Percentiles rank a stretch among this genome's conserved stretches.
These are phyloP conservation scores for Cantharis lateralis DNA, from an alignment of 2,888 invertebrate species.

Conservation along the genomic window DNA sequence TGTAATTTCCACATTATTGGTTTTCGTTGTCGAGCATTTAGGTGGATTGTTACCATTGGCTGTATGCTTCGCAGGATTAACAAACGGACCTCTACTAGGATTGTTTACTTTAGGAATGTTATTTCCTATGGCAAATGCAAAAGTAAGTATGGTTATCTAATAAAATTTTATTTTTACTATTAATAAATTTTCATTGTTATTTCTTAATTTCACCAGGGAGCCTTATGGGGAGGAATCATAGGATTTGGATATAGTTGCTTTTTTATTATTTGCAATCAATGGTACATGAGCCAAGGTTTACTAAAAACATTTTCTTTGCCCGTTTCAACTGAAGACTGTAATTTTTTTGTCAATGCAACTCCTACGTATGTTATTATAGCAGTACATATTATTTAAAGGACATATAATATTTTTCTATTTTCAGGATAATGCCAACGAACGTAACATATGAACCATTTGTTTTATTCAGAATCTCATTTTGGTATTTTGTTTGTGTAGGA, in stretches of 20 bases:
- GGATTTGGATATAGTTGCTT: constrained; percentile 61
- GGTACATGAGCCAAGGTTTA: constrained; percentile 6
- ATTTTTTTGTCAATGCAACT: constrained; percentile 5
- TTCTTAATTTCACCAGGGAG: constrained; percentile 54
- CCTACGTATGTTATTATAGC: neutral
- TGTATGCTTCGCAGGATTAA: constrained; percentile 65
- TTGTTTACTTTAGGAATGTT: constrained; percentile 72
- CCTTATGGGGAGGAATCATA: constrained; percentile 59
- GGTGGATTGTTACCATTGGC: constrained; percentile 68
- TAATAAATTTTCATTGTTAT: neutral
- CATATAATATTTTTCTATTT: neutral
- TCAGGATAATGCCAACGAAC: neutral
- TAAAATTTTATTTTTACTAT: neutral
- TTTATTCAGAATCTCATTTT: constrained; percentile 10
- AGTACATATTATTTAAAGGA: neutral
- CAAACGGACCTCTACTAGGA: constrained; percentile 69
- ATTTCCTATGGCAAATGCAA: constrained; percentile 66
- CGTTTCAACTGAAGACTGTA: constrained; percentile 10
- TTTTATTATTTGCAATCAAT: constrained; percentile 61
- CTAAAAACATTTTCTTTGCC: constrained; percentile 2
- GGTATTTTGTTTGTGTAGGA: constrained; percentile 4
- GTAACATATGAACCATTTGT: constrained; percentile 8
- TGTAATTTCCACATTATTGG: constrained; percentile 71
- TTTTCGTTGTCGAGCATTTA: constrained; percentile 63
- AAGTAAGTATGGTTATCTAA: constrained; percentile 54